phyloP scores from a whole-genome alignment of 2,113 vertebrate genomes.

The Colistium nudipinnis region DNA sequence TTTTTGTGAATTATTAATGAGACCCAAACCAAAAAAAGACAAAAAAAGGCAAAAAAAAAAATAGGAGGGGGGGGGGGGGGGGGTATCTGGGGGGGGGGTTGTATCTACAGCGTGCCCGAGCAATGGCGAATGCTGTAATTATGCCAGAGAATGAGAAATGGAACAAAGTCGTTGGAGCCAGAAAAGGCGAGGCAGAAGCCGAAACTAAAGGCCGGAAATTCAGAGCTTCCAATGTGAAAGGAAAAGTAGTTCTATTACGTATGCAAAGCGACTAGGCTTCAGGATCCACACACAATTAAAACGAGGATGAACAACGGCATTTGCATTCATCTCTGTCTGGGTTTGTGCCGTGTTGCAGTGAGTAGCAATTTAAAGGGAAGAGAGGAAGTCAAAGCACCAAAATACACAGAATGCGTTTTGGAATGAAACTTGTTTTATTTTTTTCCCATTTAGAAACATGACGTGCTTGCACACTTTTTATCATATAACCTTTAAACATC shows the following conservation, averaged over 20 bases:
- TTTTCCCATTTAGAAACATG: too few species aligned
- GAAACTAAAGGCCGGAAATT: constrained; percentile 56
- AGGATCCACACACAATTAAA: constrained; percentile 53
- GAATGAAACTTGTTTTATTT: background rate
- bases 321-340: constrained; percentile 21
- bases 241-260: constrained; percentile 51
- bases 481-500: too few species aligned
- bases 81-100: too few species aligned
- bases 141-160: constrained; percentile 71
- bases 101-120: constrained; percentile 46
- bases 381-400: background rate
- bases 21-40: constrained; percentile 60
- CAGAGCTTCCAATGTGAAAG: constrained; percentile 23
- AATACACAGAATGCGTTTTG: background rate
- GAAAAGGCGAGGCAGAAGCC: constrained; percentile 52
- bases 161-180: constrained; percentile 69
- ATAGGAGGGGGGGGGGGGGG: background rate
- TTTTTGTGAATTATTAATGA: constrained; percentile 78
- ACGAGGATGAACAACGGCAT: constrained; percentile 21
- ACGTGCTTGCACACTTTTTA: too few species aligned
- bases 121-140: constrained; percentile 63
- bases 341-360: background rate
- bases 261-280: constrained; percentile 42
- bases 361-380: background rate
- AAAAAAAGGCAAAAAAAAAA: too few species aligned